phyloP scores from a whole-genome alignment of 2,113 vertebrate species.

The Dissostichus mawsoni region DNA sequence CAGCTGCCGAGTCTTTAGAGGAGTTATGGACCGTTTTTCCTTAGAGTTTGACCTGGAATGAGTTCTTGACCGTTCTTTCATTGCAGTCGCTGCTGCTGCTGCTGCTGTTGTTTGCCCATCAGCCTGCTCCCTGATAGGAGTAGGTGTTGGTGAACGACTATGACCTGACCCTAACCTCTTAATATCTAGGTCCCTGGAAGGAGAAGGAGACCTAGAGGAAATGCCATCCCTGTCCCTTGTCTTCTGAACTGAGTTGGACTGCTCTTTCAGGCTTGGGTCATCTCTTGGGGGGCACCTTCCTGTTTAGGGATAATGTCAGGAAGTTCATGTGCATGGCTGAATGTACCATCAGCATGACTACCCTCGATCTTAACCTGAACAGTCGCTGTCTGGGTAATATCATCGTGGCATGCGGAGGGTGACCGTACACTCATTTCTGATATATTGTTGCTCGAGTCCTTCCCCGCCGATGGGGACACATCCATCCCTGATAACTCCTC shows the following conservation, averaged over 20 bases:
- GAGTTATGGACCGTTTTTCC: constrained; percentile 57
- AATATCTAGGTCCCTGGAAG: constrained; percentile 43
- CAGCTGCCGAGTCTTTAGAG: constrained; percentile 55
- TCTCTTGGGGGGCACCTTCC: constrained; percentile 76
- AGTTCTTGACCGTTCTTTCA: constrained; percentile 56
- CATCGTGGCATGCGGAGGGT: constrained; percentile 48
- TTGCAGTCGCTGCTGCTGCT: neutral
- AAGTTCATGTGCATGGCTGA: constrained; percentile 79
- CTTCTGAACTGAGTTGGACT: constrained; percentile 74
- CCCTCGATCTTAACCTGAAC: constrained; percentile 52
- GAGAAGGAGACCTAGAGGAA: constrained; percentile 70
- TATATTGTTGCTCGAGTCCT: constrained; percentile 44
- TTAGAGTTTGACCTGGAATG: constrained; percentile 64
- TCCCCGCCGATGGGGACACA: constrained; percentile 21
- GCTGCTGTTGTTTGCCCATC: constrained; percentile 18
- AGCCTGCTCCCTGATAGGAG: constrained; percentile 43
- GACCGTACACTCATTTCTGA: constrained; percentile 50
- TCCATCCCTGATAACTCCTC: constrained; percentile 53
- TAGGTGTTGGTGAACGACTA: constrained; percentile 72
- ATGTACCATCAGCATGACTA: constrained; percentile 62
- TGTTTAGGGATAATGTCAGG: constrained; percentile 86
- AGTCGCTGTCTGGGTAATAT: constrained; percentile 37
- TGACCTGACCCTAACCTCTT: constrained; percentile 67
- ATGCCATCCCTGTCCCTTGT: constrained; percentile 82
- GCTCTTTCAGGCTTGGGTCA: constrained; percentile 69